phyloP scores from a whole-genome alignment of 2,797 vertebrate species.

The Mormyrops boulengeri region DNA sequence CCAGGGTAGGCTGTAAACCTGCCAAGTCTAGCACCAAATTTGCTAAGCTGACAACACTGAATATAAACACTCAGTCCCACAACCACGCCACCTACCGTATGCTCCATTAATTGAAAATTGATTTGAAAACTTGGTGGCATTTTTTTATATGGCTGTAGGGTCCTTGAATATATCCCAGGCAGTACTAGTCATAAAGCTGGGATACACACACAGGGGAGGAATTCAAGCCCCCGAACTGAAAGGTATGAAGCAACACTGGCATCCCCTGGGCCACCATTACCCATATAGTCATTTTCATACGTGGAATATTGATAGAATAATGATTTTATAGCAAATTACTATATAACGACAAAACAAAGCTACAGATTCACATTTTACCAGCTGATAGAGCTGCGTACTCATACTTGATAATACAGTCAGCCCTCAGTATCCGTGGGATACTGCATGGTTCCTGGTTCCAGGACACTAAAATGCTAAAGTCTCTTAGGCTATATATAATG shows the following conservation, averaged over 20 bases:
- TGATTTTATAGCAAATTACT: neutral
- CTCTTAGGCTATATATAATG: neutral
- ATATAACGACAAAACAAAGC: neutral
- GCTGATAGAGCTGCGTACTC: neutral
- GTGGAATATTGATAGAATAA: neutral
- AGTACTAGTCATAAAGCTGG: neutral
- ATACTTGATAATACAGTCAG: neutral
- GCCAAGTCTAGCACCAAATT: too few species aligned
- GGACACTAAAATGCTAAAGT: neutral
- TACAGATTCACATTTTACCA: neutral
- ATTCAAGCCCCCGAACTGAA: neutral
- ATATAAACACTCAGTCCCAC: neutral
- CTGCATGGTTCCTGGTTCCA: neutral
- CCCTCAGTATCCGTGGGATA: neutral
- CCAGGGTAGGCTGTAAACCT: too few species aligned
- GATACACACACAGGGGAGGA: neutral
- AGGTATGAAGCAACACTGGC: neutral
- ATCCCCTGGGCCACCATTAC: neutral
- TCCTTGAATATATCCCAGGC: neutral
- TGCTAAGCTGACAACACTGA: neutral
- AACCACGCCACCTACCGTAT: neutral
- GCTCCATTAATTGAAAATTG: neutral
- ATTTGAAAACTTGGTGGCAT: neutral
- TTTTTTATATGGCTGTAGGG: neutral
- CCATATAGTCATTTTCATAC: neutral